Evolutionary conservation across 2,888 invertebrate species (phyloP).

Genomic region (Aricia artaxerxes): DNA sequence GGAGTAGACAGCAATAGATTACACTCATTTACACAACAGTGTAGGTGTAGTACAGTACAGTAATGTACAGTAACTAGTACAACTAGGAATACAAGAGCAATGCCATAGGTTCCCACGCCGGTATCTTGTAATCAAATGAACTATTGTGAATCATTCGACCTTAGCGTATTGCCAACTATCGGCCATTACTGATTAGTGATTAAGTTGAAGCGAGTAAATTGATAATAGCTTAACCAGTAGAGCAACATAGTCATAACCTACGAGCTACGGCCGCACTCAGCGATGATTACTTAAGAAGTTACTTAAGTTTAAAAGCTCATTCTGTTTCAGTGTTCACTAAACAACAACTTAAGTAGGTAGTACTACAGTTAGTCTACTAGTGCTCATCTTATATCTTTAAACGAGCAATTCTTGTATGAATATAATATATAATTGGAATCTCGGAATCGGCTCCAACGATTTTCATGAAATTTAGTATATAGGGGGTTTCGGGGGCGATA

Average conservation of each 20-base stretch:
- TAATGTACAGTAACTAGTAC: neutral
- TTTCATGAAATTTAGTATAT: too few relatives aligned
- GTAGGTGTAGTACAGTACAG: slow-evolving; percentile 12
- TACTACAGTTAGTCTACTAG: too few relatives aligned
- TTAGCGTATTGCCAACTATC: slow-evolving; percentile 19
- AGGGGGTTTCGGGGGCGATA: too few relatives aligned
- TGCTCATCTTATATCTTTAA: too few relatives aligned
- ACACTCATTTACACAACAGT: slow-evolving; percentile 9
- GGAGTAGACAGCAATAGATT: slow-evolving; percentile 2
- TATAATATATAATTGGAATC: too few relatives aligned
- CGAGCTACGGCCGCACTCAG: neutral
- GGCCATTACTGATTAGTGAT: slow-evolving; percentile 19
- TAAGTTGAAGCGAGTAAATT: slow-evolving; percentile 10
- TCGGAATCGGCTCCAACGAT: too few relatives aligned
- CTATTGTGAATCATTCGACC: slow-evolving; percentile 31
- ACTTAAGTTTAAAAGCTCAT: neutral
- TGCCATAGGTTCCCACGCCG: slow-evolving; percentile 34
- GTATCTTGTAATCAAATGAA: slow-evolving; percentile 31
- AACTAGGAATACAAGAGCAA: slow-evolving; percentile 30
- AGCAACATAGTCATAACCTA: neutral
- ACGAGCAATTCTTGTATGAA: too few relatives aligned
- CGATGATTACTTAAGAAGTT: neutral
- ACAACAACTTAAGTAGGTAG: too few relatives aligned
- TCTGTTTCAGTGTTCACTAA: too few relatives aligned
- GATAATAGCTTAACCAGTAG: neutral